phyloP scores from a whole-genome alignment of 1,140 invertebrate genomes.

The Apolygus lucorum region DNA sequence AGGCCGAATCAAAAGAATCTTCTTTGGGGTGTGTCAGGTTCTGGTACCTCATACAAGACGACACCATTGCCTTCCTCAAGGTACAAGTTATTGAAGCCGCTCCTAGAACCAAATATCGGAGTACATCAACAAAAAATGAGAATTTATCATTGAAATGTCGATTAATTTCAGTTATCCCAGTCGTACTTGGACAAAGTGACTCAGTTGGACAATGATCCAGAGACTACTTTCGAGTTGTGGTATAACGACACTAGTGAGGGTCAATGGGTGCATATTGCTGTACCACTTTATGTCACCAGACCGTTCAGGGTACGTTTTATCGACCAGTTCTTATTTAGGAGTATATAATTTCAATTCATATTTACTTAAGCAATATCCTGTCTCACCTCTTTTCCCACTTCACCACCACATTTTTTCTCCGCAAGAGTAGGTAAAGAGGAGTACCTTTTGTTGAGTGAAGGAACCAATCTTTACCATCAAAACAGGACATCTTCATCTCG shows the following conservation, averaged over 20 bases:
- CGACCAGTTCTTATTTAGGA: too few relatives aligned
- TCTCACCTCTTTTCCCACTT: too few relatives aligned
- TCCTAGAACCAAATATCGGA: too few relatives aligned
- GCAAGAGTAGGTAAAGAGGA: too few relatives aligned
- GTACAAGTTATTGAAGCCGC: conserved; percentile 17
- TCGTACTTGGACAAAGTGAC: conserved; percentile 32
- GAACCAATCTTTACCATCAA: too few relatives aligned
- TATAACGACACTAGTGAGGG: conserved; percentile 24
- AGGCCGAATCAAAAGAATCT: conserved; percentile 23
- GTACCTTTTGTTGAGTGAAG: too few relatives aligned
- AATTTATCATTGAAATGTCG: too few relatives aligned
- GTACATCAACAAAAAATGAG: too few relatives aligned
- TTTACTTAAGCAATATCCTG: too few relatives aligned
- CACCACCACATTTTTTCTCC: too few relatives aligned
- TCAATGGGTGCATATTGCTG: conserved; percentile 31
- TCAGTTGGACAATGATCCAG: conserved; percentile 29
- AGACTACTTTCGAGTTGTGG: conserved; percentile 33
- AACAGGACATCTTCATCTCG: too few relatives aligned
- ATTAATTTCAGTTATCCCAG: conserved; percentile 28
- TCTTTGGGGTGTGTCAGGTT: conserved; percentile 32
- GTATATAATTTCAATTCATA: too few relatives aligned
- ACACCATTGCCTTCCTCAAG: conserved; percentile 26
- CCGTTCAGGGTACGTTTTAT: conserved; percentile 35
- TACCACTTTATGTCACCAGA: conserved; percentile 32
- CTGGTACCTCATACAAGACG: conserved; percentile 32